These are phyloP conservation scores for Trichonephila clavipes DNA, from an alignment of 1,140 invertebrate genomes.

Conservation along the genomic window DNA sequence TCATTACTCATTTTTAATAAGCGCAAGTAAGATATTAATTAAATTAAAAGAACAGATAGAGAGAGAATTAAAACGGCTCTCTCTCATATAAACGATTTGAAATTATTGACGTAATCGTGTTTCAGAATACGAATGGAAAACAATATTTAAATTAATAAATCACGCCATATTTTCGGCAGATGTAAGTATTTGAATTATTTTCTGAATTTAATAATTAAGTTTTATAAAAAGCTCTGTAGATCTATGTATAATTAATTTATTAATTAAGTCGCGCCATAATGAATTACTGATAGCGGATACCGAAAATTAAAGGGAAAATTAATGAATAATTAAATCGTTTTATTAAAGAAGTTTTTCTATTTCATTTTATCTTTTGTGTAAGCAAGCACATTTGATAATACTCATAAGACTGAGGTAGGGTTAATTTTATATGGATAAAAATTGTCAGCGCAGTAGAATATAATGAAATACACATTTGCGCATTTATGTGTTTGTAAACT, in stretches of 20 bases:
- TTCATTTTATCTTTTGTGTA: neutral
- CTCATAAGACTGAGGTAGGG: neutral
- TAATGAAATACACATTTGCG: too few species aligned
- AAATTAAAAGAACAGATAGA: neutral
- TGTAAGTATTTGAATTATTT: constrained; percentile 18
- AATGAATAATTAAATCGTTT: constrained; percentile 23
- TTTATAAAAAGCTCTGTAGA: neutral
- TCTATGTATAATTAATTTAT: constrained; percentile 43
- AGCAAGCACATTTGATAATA: neutral
- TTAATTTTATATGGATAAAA: neutral
- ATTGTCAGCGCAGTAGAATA: too few species aligned
- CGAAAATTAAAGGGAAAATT: constrained; percentile 1
- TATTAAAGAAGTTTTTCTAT: neutral
- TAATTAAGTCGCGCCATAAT: neutral
- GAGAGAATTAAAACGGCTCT: neutral
- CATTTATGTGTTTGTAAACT: too few species aligned
- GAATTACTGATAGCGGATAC: neutral
- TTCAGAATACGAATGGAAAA: neutral
- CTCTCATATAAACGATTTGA: neutral
- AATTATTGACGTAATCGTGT: constrained; percentile 31
- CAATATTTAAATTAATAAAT: constrained; percentile 29
- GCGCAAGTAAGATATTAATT: neutral
- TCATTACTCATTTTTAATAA: constrained; percentile 32
- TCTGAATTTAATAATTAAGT: constrained; percentile 15
- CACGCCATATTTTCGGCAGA: neutral